Base-by-base conservation (phyloP, 2,888 invertebrate species). In the Cerceris rybyensis region DNA sequence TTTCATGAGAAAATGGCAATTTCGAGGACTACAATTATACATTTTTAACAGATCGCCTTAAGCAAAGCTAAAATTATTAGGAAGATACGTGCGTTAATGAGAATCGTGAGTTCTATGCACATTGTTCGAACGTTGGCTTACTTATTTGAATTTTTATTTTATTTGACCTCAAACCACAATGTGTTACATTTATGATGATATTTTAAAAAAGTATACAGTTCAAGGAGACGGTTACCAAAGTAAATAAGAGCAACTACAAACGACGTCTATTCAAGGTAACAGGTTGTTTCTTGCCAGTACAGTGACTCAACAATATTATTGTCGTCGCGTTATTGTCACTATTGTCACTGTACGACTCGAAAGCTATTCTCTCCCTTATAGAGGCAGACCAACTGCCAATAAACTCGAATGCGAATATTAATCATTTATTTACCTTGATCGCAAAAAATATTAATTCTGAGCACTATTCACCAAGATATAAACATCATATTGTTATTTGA, bases 231-330 rank as follows among this genome's bases (percentile, higher is more conserved):
- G 9, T n/a, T 39, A 58, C 5, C 16, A 28, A 59, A 13, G 60
- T 68, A 76, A 80, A 83, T 71, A 82, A 76, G 70, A 74, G 61
- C 78, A 80, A 85, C 68, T 70, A 85, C 67, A 16, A 69, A 82
- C 54, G 68, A 77, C 67, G 60, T 54, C 52, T 61, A 61, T 59
- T 55, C 52, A 28, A 72, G 68, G 55, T 61, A 54, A 46, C 58
- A 46, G 66, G 65, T 63, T 39, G 73, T 65, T 82, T 82, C 76
- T 82, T 80, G 63, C 65, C 14, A 52, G 50, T 49, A 42, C 70
- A 67, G 63, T 85, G 84, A 85, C 85, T 84, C 73, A 70, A 60
- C 83, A 60, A 71, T 75, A 85, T 84, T 85, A 82, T 84, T 82
- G 78, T 85, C 74, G 75, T 46, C 71, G 80, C 71, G 77, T 78